Evolutionary conservation across 30 jellyfish, hydroid and myxozoan genomes (phyloP), one percentile per base, ranked within the genome.

Genomic region (Hydra vulgaris): DNA sequence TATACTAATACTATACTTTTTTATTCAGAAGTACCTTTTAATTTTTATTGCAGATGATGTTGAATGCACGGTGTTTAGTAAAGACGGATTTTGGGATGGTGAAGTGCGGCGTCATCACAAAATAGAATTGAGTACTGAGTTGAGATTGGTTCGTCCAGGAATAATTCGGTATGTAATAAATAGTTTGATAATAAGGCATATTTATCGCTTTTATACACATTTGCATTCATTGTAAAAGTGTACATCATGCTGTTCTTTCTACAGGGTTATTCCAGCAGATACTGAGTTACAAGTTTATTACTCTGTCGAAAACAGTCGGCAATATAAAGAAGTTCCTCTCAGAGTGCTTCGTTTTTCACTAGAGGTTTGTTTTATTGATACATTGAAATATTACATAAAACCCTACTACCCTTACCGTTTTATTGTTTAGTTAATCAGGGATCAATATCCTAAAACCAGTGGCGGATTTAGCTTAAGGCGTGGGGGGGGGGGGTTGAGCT

Each of bases 11-110:
- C n/a, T n/a, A n/a, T n/a, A n/a, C n/a, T n/a, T n/a, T n/a, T n/a
- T n/a, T n/a, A n/a, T n/a, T n/a, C n/a, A n/a, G n/a, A 40, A 40
- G 61, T 40, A 40, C 61, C 61, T 40, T 12, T 40, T 40, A 3
- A 40, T 40, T 40, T 40, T 40, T 40, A 40, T 40, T 66, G 23
- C 66, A 90, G 97, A 90, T 66, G 97, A 90, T 27, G 73, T 73
- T 26, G 66, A 54, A 71, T 79, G 95, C 82, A 85, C 89, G 26
- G 78, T 90, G 18, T 85, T 74, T 66, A 95, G 97, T 7, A 90
- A 74, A 78, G 97, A 95, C 53, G 94, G 90, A 54, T 90, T 90
- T 81, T 90, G 97, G 97, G 94, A 86, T 21, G 90, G 83, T 21
- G 52, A 70, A 21, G 90, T 86, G 21, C 88, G 86, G 0, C 94